These are phyloP conservation scores for Rhynchotus rufescens DNA, from an alignment of 2,797 vertebrate species.

Conservation along the genomic window DNA sequence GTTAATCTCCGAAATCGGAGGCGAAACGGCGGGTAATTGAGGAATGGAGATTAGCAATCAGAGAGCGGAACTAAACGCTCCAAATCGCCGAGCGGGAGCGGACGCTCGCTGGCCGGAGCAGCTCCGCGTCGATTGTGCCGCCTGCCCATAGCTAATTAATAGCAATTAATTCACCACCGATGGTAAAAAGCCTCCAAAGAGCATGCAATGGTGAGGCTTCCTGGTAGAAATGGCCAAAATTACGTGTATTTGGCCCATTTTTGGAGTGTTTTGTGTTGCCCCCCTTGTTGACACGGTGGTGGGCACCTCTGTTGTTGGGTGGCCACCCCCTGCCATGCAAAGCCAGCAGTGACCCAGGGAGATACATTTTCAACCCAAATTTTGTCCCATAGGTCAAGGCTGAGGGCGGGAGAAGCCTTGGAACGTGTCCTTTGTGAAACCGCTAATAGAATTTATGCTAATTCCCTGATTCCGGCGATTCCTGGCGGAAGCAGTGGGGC, in stretches of 20 bases:
- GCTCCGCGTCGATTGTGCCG: neutral
- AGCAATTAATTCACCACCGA: slow-evolving; percentile 44
- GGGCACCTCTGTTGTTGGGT: no score
- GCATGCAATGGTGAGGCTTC: neutral
- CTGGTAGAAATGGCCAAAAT: neutral
- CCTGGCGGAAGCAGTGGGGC: slow-evolving; percentile 64
- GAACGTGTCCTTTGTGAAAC: slow-evolving; percentile 66
- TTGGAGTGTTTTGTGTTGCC: no score
- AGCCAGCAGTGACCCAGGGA: no score
- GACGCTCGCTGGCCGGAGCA: neutral
- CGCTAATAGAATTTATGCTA: slow-evolving; percentile 78
- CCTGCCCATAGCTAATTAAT: slow-evolving; percentile 3
- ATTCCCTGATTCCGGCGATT: slow-evolving; percentile 70
- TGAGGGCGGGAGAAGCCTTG: slow-evolving; percentile 37
- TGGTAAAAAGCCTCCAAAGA: neutral
- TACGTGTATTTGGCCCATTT: neutral
- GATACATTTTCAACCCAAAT: no score
- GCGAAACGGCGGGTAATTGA: slow-evolving; percentile 36
- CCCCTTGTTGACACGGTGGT: no score
- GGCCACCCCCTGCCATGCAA: no score
- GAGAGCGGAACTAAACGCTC: slow-evolving; percentile 43
- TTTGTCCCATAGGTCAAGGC: no score
- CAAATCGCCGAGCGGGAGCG: neutral
- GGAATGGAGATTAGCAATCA: slow-evolving; percentile 44
- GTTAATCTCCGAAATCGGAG: slow-evolving; percentile 31